phyloP scores from a whole-genome alignment of 2,797 vertebrate genomes.

The Lagodon rhomboides region DNA sequence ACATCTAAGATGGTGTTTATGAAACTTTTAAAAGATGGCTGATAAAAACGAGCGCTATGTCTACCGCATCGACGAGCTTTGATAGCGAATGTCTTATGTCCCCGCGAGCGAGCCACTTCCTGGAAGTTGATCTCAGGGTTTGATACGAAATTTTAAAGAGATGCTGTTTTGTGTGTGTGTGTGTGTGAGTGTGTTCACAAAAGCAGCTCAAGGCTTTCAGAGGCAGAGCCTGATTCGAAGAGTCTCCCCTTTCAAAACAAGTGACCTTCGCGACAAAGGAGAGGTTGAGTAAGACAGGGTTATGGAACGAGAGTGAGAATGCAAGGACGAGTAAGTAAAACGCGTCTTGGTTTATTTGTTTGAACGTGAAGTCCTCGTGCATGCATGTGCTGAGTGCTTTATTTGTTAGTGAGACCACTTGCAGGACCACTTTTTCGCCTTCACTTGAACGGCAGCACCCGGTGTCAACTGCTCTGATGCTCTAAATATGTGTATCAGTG shows the following conservation, averaged over 20 bases:
- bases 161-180: too few relatives aligned
- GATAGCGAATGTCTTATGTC: background rate
- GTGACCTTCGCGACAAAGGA: constrained; percentile 1
- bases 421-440: background rate
- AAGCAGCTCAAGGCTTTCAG: constrained; percentile 7
- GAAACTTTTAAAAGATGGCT: background rate
- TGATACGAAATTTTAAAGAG: constrained; percentile 14
- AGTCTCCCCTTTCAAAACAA: constrained; percentile 19
- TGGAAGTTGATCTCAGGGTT: constrained; percentile 27
- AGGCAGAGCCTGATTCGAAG: constrained; percentile 4
- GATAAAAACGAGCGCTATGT: background rate
- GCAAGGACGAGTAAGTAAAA: constrained; percentile 30
- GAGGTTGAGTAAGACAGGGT: constrained; percentile 23
- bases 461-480: background rate
- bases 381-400: background rate
- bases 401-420: constrained; percentile 13
- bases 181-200: constrained; percentile 18
- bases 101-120: constrained; percentile 36
- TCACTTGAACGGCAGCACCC: background rate
- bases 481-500: background rate
- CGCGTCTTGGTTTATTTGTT: constrained; percentile 24
- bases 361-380: background rate
- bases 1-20: background rate
- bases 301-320: constrained; percentile 36
- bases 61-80: background rate